phyloP scores from a whole-genome alignment of 2,888 invertebrate genomes.

The Caenorhabditis doughertyi region DNA sequence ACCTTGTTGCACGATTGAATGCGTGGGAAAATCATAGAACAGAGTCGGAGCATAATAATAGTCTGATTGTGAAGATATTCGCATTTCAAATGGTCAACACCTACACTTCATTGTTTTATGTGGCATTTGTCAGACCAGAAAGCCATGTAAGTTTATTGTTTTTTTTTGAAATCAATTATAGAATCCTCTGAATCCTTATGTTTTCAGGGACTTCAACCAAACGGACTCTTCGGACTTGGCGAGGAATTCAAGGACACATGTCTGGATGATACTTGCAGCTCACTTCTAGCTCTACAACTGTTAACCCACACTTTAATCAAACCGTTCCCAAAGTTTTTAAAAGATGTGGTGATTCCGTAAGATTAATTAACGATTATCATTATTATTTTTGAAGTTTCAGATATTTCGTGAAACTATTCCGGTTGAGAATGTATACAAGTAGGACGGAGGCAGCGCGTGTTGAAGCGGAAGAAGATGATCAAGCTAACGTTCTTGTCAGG shows the following conservation, averaged over 20 bases:
- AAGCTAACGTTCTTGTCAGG: slow-evolving; percentile 79
- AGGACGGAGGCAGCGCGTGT: slow-evolving; percentile 36
- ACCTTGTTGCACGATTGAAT: slow-evolving; percentile 83
- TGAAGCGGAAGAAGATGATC: slow-evolving; percentile 54
- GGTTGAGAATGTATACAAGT: slow-evolving; percentile 54
- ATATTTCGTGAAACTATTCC: slow-evolving; percentile 62
- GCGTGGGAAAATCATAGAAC: slow-evolving; percentile 84
- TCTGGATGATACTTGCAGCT: slow-evolving; percentile 83
- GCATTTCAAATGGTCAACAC: slow-evolving; percentile 85
- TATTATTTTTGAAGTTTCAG: slow-evolving; percentile 17
- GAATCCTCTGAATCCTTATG: background rate
- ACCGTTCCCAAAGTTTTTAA: slow-evolving; percentile 84
- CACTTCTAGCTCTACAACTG: slow-evolving; percentile 84
- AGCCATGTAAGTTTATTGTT: slow-evolving; percentile 67
- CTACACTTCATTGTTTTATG: slow-evolving; percentile 85
- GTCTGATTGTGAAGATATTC: slow-evolving; percentile 84
- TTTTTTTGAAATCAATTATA: too few species aligned
- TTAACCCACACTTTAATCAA: slow-evolving; percentile 84
- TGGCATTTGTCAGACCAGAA: slow-evolving; percentile 84
- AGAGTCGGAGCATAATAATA: slow-evolving; percentile 84
- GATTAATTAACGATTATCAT: too few species aligned
- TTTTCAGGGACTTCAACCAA: slow-evolving; percentile 72
- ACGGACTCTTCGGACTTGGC: slow-evolving; percentile 83
- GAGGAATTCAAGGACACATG: slow-evolving; percentile 83
- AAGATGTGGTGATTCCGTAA: slow-evolving; percentile 83